Conservation (phyloP, 1,140 invertebrate genomes). For the Leptonema lineaticorne region DNA sequence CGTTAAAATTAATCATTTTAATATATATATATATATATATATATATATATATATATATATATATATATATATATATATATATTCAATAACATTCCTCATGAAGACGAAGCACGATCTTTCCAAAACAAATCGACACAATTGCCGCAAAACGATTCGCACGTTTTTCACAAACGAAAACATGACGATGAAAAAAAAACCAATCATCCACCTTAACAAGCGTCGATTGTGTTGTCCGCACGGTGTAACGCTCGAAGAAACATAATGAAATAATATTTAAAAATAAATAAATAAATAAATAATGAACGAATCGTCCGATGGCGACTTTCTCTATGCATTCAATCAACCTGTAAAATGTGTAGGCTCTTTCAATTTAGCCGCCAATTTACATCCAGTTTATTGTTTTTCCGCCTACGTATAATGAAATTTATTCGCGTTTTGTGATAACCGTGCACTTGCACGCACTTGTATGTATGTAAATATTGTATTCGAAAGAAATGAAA, state of each 20-base stretch:
- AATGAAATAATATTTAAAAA: neutral
- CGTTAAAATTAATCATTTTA: no score
- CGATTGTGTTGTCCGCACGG: neutral
- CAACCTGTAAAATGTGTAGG: conserved; percentile 17
- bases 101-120: no score
- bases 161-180: no score
- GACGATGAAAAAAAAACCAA: neutral
- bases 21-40: no score
- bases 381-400: conserved; percentile 30
- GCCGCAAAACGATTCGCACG: no score
- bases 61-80: no score
- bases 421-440: neutral
- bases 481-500: no score
- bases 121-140: no score
- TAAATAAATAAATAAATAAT: no score
- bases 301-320: no score
- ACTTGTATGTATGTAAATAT: neutral
- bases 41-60: no score
- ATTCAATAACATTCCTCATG: no score
- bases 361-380: conserved; percentile 26
- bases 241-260: neutral
- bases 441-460: neutral
- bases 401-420: conserved; percentile 16
- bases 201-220: neutral
- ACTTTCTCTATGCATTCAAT: conserved; percentile 15